A percentile compares a stretch with the other conserved stretches of the same genome.
phyloP scores from a whole-genome alignment of 1,140 invertebrate species.

The Drosophila tani region DNA sequence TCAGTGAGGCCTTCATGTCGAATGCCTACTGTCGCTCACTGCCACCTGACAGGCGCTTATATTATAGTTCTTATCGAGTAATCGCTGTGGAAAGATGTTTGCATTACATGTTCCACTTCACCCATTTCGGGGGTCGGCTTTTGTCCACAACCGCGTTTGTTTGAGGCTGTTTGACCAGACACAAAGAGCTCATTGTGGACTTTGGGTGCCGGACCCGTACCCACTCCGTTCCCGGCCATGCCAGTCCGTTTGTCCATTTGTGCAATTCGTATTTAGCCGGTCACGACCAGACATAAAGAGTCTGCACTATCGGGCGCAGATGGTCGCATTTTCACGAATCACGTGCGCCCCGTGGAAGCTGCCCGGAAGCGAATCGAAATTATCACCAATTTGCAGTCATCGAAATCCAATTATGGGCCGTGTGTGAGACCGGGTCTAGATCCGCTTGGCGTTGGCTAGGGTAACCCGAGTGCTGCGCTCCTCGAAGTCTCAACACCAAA shows the following conservation, averaged over 20 bases:
- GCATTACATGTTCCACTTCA: slow-evolving; percentile 5
- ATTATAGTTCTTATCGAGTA: slow-evolving; percentile 18
- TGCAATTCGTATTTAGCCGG: slow-evolving; percentile 59
- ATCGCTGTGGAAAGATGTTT: slow-evolving; percentile 13
- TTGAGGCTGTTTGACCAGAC: slow-evolving; percentile 37
- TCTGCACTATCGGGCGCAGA: slow-evolving; percentile 48
- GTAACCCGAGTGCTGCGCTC: slow-evolving; percentile 16
- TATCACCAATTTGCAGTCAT: slow-evolving; percentile 85
- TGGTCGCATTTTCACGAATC: slow-evolving; percentile 74
- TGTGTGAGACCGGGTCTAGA: slow-evolving; percentile 43
- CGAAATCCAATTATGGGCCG: slow-evolving; percentile 82
- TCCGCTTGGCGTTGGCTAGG: slow-evolving; percentile 10
- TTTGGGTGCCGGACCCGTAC: not conserved
- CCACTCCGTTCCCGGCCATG: not conserved
- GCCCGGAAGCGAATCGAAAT: slow-evolving; percentile 79
- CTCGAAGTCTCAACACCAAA: slow-evolving; percentile 30
- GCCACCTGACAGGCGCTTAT: not conserved
- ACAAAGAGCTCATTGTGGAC: slow-evolving; percentile 40
- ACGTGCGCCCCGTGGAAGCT: slow-evolving; percentile 58
- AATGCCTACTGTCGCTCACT: not conserved
- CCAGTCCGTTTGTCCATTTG: slow-evolving; percentile 49
- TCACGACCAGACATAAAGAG: slow-evolving; percentile 66
- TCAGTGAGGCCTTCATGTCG: not conserved
- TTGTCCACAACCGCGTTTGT: slow-evolving; percentile 10
- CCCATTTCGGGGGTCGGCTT: not conserved